Base-by-base conservation (phyloP, 2,888 invertebrate species). In the Synergus laeviventris region DNA sequence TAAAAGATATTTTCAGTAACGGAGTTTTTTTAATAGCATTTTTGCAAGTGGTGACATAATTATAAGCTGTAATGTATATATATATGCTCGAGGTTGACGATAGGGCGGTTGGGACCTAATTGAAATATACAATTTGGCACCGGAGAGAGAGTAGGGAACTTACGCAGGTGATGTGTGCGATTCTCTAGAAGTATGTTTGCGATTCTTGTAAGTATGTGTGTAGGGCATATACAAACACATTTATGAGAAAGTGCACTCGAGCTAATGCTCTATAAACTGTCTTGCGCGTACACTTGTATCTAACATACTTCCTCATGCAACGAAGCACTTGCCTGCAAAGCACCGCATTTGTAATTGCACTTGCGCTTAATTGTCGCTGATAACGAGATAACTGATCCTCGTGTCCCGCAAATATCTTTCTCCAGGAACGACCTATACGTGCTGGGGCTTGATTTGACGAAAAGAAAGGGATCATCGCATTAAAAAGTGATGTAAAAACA, bases 291-390 rank as follows among this genome's bases (percentile, higher is more conserved):
- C 61, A 16, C 56, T 62, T 74, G 54, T 64, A 74, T 54, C 49
- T 64, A 64, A 39, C 49, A 45, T 73, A 49, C 64, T 64, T 70
- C 70, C 70, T 70, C 70, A 70, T 70, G 70, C 49, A 45, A 49
- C 49, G 18, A 31, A 70, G 49, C 18, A 70, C 70, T 70, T 70
- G 49, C 70, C 70, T 70, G 70, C 49, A 70, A 54, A 70, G 70
- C 49, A 70, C 70, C 49, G 31, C 70, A 70, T 70, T 70, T 70
- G 49, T 70, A 56, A 73, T 78, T 75, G 60, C 75, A 66, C 54
- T 62, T 21, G 31, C 64, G 73, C 59, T 81, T 81, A 79, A 83
- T 82, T 77, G 79, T 78, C 77, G 73, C 74, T 77, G 81, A 81
- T 80, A 78, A 79, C 75, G 73, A 74, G 74, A 74, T 78, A 78